Conservation (phyloP, 2,888 invertebrate species). For the Limnephilus rhombicus region DNA sequence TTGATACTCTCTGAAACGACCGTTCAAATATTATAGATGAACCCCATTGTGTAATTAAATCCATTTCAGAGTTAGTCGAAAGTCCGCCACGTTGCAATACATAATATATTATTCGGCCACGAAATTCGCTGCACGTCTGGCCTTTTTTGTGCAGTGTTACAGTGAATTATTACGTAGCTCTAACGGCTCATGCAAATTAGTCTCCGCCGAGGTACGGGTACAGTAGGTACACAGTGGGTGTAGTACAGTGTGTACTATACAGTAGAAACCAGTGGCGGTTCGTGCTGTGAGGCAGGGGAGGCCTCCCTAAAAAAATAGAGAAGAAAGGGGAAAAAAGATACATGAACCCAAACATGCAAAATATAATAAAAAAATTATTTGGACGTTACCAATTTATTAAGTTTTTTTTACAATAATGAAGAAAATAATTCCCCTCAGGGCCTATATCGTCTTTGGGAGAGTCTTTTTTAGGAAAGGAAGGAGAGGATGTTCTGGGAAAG, state of each 20-base stretch:
- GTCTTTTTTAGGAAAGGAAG: no score
- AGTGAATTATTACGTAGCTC: constrained; percentile 8
- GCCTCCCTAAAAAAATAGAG: no score
- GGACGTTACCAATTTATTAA: no score
- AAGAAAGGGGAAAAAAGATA: no score
- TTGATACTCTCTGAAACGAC: background rate
- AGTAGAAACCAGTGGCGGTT: no score
- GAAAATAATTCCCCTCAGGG: no score
- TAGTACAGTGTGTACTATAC: background rate
- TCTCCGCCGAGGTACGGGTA: background rate
- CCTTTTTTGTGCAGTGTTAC: constrained; percentile 11
- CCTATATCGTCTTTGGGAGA: no score
- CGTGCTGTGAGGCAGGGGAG: no score
- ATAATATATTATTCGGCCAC: background rate
- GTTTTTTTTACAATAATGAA: no score
- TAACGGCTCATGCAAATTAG: constrained; percentile 33
- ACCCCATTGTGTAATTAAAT: background rate
- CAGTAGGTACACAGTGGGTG: background rate
- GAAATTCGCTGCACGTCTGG: constrained; percentile 25
- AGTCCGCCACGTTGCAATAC: background rate
- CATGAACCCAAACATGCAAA: no score
- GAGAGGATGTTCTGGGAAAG: no score
- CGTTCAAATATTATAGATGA: background rate
- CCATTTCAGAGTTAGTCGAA: background rate
- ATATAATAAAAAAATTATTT: no score